A percentile compares a stretch with the other conserved stretches of the same genome.
Evolutionary conservation across 2,888 invertebrate species (phyloP).

Genomic region (Leptinotarsa juncta): DNA sequence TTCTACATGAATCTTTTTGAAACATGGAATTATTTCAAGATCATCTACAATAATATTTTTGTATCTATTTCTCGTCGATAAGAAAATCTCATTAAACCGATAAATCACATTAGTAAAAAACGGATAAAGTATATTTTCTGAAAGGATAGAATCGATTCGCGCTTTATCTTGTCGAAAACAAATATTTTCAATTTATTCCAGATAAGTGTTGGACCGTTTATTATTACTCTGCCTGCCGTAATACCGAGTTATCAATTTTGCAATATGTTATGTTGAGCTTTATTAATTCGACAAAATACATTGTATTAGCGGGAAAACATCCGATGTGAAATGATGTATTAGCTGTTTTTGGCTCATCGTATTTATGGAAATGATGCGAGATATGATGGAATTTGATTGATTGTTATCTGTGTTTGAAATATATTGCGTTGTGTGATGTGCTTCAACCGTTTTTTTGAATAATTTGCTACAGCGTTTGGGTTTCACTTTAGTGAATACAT

Average conservation of each 20-base stretch:
- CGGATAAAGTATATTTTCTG: neutral
- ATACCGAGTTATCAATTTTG: slow-evolving; percentile 27
- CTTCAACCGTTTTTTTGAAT: too few relatives aligned
- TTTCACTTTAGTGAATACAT: too few relatives aligned
- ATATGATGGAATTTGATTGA: neutral
- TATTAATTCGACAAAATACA: slow-evolving; percentile 8
- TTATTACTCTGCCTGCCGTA: slow-evolving; percentile 6
- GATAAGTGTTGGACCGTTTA: slow-evolving; percentile 18
- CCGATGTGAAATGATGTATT: neutral
- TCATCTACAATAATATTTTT: too few relatives aligned
- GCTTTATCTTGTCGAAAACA: slow-evolving; percentile 24
- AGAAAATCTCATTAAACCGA: neutral
- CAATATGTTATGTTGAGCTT: slow-evolving; percentile 16
- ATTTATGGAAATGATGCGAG: neutral
- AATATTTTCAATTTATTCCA: slow-evolving; percentile 33
- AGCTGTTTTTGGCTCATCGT: neutral
- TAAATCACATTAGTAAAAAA: neutral
- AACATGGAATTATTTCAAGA: too few relatives aligned
- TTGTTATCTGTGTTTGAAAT: neutral
- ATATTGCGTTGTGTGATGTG: too few relatives aligned
- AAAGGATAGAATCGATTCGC: slow-evolving; percentile 13
- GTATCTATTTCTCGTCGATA: too few relatives aligned
- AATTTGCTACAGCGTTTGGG: too few relatives aligned
- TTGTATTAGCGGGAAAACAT: neutral
- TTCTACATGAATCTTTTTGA: too few relatives aligned